These are phyloP conservation scores for Characodon lateralis DNA, from an alignment of 2,797 vertebrate species.

Conservation along the genomic window DNA sequence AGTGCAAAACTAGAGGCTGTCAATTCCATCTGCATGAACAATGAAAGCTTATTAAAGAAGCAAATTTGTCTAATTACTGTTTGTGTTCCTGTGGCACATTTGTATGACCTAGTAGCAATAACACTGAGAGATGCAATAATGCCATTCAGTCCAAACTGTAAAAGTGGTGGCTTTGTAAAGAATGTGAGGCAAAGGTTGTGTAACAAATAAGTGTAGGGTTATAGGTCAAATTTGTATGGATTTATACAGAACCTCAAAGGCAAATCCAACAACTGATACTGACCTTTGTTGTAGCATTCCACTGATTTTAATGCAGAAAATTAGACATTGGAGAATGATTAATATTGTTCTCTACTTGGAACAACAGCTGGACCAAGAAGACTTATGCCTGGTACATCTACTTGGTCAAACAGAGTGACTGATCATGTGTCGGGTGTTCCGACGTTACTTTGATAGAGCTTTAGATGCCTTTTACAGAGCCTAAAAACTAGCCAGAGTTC, in stretches of 20 bases:
- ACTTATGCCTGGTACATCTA: not conserved
- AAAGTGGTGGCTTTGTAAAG: not conserved
- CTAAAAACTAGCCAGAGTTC: conserved; percentile 13
- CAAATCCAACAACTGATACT: not conserved
- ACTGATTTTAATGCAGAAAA: not conserved
- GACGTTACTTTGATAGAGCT: conserved; percentile 12
- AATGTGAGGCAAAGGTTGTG: not conserved
- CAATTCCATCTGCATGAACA: not conserved
- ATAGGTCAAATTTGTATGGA: too few relatives aligned
- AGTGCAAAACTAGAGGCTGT: not conserved
- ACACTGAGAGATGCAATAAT: not conserved
- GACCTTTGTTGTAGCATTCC: not conserved
- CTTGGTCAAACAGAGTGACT: conserved; percentile 6
- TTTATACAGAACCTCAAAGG: not conserved
- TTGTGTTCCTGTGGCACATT: not conserved
- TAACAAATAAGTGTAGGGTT: too few relatives aligned
- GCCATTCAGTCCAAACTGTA: not conserved
- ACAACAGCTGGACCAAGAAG: not conserved
- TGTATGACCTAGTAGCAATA: not conserved
- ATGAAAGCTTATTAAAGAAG: not conserved
- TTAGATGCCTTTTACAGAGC: conserved; percentile 11
- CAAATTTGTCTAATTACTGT: not conserved
- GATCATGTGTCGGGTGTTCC: not conserved
- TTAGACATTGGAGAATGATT: not conserved
- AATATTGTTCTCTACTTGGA: not conserved